Conservation (phyloP, 2,113 vertebrate genomes). For the Formicarius rufipectus region DNA sequence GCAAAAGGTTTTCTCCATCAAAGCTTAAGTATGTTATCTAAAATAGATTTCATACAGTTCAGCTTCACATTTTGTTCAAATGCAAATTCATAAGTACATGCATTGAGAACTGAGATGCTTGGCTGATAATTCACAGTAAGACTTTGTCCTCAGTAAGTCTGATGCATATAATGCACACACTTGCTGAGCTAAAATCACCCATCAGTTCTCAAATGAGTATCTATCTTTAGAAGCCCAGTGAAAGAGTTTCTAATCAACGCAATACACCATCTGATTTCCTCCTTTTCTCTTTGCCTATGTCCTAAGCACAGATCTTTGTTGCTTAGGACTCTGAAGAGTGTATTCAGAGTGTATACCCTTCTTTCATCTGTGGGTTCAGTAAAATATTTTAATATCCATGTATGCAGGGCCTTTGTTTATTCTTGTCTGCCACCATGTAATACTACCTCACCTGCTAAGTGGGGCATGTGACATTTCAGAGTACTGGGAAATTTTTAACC, state of each 20-base stretch:
- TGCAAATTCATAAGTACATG: conserved; percentile 5
- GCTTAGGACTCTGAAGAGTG: conserved; percentile 9
- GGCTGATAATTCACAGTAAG: conserved; percentile 35
- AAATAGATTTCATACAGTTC: conserved; percentile 3
- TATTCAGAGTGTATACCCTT: background rate
- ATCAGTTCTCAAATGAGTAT: conserved; percentile 4
- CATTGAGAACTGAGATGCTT: conserved; percentile 13
- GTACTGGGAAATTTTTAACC: background rate
- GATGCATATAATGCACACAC: background rate
- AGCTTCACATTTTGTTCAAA: conserved; percentile 21
- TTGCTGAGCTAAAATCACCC: background rate
- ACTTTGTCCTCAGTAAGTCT: conserved; percentile 11
- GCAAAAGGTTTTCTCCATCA: background rate
- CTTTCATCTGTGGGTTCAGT: background rate
- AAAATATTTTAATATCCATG: conserved; percentile 1
- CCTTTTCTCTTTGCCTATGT: background rate
- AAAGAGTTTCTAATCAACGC: conserved; percentile 34
- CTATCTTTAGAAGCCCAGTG: conserved; percentile 30
- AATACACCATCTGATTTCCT: conserved; percentile 19
- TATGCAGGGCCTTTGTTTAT: background rate
- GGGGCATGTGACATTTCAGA: background rate
- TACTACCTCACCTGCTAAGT: background rate
- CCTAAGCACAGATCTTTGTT: background rate
- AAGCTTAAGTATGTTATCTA: background rate
- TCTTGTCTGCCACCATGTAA: background rate